These are phyloP conservation scores for Forbesichthys papilliferus DNA, from an alignment of 2,113 vertebrate genomes.

Conservation along the genomic window DNA sequence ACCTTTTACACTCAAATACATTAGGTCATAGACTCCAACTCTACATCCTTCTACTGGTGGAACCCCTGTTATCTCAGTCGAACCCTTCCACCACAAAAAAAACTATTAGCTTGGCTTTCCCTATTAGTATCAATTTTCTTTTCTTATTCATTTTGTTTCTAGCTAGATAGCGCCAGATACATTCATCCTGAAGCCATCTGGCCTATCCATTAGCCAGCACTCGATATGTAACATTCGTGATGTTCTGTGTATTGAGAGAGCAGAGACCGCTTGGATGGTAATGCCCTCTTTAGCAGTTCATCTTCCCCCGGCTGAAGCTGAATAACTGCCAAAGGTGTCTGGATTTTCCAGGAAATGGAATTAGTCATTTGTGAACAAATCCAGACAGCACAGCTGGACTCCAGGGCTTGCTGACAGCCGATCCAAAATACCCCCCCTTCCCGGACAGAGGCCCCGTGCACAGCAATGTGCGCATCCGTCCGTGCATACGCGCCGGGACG, in stretches of 20 bases:
- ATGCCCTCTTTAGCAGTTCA: slow-evolving; percentile 11
- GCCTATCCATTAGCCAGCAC: slow-evolving; percentile 22
- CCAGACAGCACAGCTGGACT: slow-evolving; percentile 16
- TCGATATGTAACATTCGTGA: slow-evolving; percentile 26
- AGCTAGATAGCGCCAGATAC: slow-evolving; percentile 34
- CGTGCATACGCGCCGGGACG: too few species aligned
- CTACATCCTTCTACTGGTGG: slow-evolving; percentile 16
- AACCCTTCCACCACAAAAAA: slow-evolving; percentile 8
- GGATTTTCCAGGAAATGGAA: slow-evolving; percentile 31
- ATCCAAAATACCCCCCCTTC: slow-evolving; percentile 39
- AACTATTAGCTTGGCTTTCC: slow-evolving; percentile 33
- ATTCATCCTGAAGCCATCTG: slow-evolving; percentile 51
- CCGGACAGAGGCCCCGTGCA: too few species aligned
- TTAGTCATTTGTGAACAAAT: slow-evolving; percentile 18
- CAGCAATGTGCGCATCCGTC: too few species aligned
- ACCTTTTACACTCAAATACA: slow-evolving; percentile 18
- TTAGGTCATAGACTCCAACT: slow-evolving; percentile 31
- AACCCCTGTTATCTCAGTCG: slow-evolving; percentile 34
- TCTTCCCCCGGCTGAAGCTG: slow-evolving; percentile 15
- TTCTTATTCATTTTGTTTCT: background rate
- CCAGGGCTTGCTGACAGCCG: slow-evolving; percentile 37
- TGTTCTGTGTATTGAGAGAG: slow-evolving; percentile 29
- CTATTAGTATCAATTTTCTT: slow-evolving; percentile 36
- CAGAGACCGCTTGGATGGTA: slow-evolving; percentile 26
- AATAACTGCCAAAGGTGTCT: slow-evolving; percentile 12